Percentiles rank a stretch among this genome's conserved stretches.
phyloP scores from a whole-genome alignment of 2,888 invertebrate genomes.

The Troilus luridus region DNA sequence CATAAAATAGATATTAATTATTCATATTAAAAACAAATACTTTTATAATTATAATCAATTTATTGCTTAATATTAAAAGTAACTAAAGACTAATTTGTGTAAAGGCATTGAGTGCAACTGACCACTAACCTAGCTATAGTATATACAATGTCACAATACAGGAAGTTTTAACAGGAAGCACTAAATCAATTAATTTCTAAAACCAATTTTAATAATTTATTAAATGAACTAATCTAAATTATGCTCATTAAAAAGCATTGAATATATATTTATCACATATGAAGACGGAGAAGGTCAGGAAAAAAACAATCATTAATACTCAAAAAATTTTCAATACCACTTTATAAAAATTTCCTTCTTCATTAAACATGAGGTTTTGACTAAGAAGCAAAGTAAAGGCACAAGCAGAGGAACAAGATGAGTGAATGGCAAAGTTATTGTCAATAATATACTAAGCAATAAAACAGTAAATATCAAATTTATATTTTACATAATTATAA shows the following conservation, averaged over 20 bases:
- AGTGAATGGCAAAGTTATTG: not conserved
- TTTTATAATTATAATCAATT: not conserved
- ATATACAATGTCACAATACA: not conserved
- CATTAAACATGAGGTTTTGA: not conserved
- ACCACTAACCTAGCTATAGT: not conserved
- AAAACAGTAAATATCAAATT: not conserved
- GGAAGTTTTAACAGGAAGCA: constrained; percentile 14
- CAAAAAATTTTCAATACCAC: not conserved
- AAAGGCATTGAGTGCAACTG: not conserved
- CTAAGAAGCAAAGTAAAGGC: constrained; percentile 20
- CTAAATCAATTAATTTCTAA: not conserved
- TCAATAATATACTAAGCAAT: not conserved
- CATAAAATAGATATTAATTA: not conserved
- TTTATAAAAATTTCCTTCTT: not conserved
- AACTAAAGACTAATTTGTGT: not conserved
- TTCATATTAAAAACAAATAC: constrained; percentile 1
- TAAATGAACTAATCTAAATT: not conserved
- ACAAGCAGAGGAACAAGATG: constrained; percentile 2
- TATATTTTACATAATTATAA: not conserved
- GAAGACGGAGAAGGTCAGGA: constrained; percentile 11
- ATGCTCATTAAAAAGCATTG: not conserved
- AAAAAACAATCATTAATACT: constrained; percentile 25
- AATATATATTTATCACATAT: constrained; percentile 20
- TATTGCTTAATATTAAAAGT: not conserved
- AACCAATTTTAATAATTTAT: not conserved